Conservation (phyloP, 1,140 invertebrate species). For the Propsilocerus akamusi region DNA sequence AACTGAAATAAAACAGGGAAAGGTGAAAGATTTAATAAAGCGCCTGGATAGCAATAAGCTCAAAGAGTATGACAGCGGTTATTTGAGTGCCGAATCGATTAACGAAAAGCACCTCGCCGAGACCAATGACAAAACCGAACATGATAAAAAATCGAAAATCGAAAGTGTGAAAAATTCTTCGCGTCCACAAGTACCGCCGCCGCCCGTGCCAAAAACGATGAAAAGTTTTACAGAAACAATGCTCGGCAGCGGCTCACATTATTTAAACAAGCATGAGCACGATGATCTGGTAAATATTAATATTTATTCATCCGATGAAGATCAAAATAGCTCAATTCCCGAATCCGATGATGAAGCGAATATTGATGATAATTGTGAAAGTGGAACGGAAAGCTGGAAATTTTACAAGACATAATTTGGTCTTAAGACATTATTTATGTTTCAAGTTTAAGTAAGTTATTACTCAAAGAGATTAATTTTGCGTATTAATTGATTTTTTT, state of each 20-base stretch:
- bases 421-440: too few relatives aligned
- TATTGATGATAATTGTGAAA: too few relatives aligned
- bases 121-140: not conserved
- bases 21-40: not conserved
- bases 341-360: not conserved
- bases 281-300: not conserved
- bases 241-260: not conserved
- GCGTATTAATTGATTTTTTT: too few relatives aligned
- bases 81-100: slow-evolving; percentile 56
- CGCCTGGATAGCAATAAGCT: not conserved
- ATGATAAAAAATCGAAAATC: not conserved
- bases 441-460: too few relatives aligned
- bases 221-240: not conserved
- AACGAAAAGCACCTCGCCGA: too few relatives aligned
- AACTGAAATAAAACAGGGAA: not conserved
- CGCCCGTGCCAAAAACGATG: not conserved
- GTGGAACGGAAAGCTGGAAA: too few relatives aligned
- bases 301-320: not conserved
- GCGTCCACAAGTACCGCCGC: not conserved
- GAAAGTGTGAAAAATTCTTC: not conserved
- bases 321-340: not conserved
- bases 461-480: too few relatives aligned
- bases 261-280: not conserved
- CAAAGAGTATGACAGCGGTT: slow-evolving; percentile 40
- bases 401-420: too few relatives aligned